phyloP scores from a whole-genome alignment of 30 jellyfish, hydroid and myxozoan species.

The Hydractinia symbiolongicarpus region DNA sequence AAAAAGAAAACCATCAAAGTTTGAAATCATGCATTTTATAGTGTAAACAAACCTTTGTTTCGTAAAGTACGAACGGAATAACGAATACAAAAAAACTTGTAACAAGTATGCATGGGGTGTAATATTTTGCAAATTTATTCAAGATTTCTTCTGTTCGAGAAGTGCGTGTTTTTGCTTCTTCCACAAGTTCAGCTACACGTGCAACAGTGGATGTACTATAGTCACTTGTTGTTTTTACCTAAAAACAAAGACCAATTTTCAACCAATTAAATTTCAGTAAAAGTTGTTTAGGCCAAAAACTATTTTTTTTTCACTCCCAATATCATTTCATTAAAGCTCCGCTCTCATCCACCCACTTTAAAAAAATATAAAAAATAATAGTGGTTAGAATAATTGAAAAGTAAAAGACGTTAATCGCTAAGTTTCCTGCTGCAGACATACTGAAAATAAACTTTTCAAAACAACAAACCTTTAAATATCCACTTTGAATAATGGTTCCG shows the following conservation, averaged over 20 bases:
- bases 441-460: neutral
- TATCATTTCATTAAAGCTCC: neutral
- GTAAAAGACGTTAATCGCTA: too few species aligned
- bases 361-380: too few species aligned
- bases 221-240: conserved; percentile 69
- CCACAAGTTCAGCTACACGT: conserved; percentile 57
- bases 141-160: conserved; percentile 68
- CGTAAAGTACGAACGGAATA: conserved; percentile 60
- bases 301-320: neutral
- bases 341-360: too few species aligned
- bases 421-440: neutral
- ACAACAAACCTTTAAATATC: conserved; percentile 52
- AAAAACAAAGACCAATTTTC: neutral
- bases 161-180: conserved; percentile 69
- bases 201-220: conserved; percentile 56
- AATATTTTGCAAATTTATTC: conserved; percentile 65
- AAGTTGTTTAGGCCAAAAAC: neutral
- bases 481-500: conserved; percentile 76
- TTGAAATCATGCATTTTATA: too few species aligned
- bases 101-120: conserved; percentile 56
- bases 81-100: conserved; percentile 53
- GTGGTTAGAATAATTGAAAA: too few species aligned
- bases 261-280: neutral
- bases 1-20: too few species aligned
- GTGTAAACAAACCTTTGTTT: conserved; percentile 3